These are phyloP conservation scores for Cyprinodon brontotheroides DNA, from an alignment of 2,113 vertebrate species.

Conservation along the genomic window DNA sequence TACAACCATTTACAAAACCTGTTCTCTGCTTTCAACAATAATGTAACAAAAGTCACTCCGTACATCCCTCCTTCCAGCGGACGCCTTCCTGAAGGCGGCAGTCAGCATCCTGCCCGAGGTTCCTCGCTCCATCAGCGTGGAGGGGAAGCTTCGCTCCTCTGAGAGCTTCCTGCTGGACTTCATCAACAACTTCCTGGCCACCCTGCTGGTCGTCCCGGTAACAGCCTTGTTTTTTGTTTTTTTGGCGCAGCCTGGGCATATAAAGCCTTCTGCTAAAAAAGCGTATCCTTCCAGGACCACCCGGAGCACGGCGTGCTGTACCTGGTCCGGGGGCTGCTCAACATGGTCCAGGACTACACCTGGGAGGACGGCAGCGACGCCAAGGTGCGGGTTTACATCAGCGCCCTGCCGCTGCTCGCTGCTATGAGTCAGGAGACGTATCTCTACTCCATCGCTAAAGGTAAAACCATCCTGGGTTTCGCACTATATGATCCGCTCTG, in stretches of 20 bases:
- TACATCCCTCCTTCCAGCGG: constrained; percentile 71
- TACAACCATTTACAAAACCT: too few species aligned
- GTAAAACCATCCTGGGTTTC: constrained; percentile 37
- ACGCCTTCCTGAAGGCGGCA: constrained; percentile 94
- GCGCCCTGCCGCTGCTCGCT: constrained; percentile 89
- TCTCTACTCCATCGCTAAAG: constrained; percentile 77
- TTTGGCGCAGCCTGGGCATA: too few species aligned
- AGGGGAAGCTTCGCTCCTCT: constrained; percentile 91
- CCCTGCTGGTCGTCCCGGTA: constrained; percentile 92
- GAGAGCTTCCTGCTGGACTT: constrained; percentile 92
- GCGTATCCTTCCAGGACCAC: constrained; percentile 84
- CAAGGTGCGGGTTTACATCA: constrained; percentile 89
- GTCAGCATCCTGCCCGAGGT: constrained; percentile 92
- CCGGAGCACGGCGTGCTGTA: constrained; percentile 95
- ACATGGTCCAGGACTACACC: constrained; percentile 95
- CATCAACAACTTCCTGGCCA: constrained; percentile 93
- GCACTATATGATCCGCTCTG: too few species aligned
- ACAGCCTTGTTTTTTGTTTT: background rate
- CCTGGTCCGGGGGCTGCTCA: constrained; percentile 90
- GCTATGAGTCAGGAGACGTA: constrained; percentile 94
- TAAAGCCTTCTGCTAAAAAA: too few species aligned
- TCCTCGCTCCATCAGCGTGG: constrained; percentile 88
- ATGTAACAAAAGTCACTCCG: too few species aligned
- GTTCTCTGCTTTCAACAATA: too few species aligned
- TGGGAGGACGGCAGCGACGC: constrained; percentile 95